phyloP scores from a whole-genome alignment of 1,140 invertebrate genomes.

The Melitaea cinxia region DNA sequence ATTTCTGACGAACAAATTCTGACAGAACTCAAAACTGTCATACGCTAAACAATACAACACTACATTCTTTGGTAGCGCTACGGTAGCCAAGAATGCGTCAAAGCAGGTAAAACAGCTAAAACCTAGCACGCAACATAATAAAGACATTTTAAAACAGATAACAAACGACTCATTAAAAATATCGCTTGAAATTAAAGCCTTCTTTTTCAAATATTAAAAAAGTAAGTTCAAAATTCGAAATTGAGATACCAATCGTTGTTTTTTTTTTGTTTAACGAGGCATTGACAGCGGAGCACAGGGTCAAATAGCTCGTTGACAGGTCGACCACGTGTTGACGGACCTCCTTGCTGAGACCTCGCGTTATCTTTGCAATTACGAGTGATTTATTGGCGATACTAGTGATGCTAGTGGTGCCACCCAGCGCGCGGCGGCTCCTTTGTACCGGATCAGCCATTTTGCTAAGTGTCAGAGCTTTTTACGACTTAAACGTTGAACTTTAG shows the following conservation, averaged over 20 bases:
- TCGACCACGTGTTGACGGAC: slow-evolving; percentile 26
- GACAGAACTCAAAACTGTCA: too few relatives aligned
- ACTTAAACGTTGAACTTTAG: slow-evolving; percentile 25
- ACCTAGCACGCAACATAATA: too few relatives aligned
- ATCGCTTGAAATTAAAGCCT: too few relatives aligned
- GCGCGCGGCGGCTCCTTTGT: slow-evolving; percentile 39
- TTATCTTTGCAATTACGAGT: slow-evolving; percentile 29
- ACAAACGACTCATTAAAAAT: too few relatives aligned
- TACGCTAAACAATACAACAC: too few relatives aligned
- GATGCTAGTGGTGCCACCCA: slow-evolving; percentile 43
- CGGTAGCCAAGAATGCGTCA: too few relatives aligned
- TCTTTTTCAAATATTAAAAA: too few relatives aligned
- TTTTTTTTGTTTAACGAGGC: slow-evolving; percentile 16
- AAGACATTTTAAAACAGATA: too few relatives aligned
- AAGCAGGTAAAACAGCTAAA: too few relatives aligned
- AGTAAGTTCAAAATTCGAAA: too few relatives aligned
- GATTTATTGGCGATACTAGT: slow-evolving; percentile 44
- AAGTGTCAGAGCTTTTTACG: slow-evolving; percentile 48
- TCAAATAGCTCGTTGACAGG: slow-evolving; percentile 34
- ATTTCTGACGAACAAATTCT: too few relatives aligned
- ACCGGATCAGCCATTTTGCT: slow-evolving; percentile 45
- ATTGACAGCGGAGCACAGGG: slow-evolving; percentile 15
- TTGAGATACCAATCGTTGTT: background rate
- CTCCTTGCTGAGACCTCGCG: slow-evolving; percentile 4
- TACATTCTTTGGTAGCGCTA: too few relatives aligned